Base-by-base conservation (phyloP, 1,140 invertebrate genomes). In the Lepidurus packardi region DNA sequence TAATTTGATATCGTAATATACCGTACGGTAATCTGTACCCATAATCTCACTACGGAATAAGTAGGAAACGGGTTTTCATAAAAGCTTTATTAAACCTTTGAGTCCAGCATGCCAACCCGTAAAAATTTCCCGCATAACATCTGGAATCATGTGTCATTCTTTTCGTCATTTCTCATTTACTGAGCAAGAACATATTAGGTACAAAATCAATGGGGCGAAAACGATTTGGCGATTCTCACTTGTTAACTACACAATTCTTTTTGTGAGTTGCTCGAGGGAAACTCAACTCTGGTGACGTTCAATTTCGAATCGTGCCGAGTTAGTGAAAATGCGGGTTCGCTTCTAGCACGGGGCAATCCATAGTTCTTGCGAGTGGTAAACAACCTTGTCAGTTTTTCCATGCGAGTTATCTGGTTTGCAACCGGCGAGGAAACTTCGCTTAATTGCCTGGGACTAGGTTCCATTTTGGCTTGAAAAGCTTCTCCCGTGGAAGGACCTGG, bases 211-310 rank as follows among this genome's bases (percentile, higher is more conserved):
- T 73, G 73, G 10, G 21, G 7, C n/a, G 21, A 43, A 9, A 75
- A 75, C 41, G 45, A 11, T 11, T 44, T 76, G 75, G 24, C 44
- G 24, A 42, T 13, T 43, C 10, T 42, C 34, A 34, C 41, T 76
- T 76, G 7, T 76, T 76, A 45, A 43, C 10, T 76, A 25, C 45
- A 53, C 34, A 77, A 65, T 43, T 77, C 65, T 45, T 77, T 65
- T 41, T 77, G 24, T 21, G 44, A 77, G 21, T 45, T 77, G 76
- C 76, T 44, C 43, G 45, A 34, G 45, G 76, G 44, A 77, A 76
- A 16, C 25, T 21, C 34, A 42, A 25, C 16, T 75, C 34, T 8
- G 16, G 7, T 24, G 1, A 42, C 42, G 16, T 5, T 16, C 24
- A 75, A 41, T 16, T 42, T 42, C 16, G 74, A 21, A 16, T 41